Base-by-base conservation (phyloP, 2,797 vertebrate species). In the Oreonectes daqikongensis region DNA sequence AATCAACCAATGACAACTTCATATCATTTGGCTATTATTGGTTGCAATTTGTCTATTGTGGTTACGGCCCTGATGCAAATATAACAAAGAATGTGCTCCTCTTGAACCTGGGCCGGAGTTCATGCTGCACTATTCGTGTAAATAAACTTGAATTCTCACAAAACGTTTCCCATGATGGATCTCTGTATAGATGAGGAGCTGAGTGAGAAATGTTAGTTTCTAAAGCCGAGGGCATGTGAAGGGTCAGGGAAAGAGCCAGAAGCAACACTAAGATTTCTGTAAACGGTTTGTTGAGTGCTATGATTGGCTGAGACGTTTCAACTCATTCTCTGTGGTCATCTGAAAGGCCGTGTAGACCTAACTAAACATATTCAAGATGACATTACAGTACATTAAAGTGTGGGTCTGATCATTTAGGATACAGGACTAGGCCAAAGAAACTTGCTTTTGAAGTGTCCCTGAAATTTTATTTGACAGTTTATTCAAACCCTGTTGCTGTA, bases 361-460 rank as follows among this genome's bases (percentile, higher is more conserved):
- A 68, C 64, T 35, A 75, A 75, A 68, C 64, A 44, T 26, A 66
- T 55, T 48, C 15, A 35, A 73, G n/a, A 44, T 73, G 71, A 50
- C 32, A 17, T 53, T 28, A 42, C 72, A 46, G 28, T 60, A 14
- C 42, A 1, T 22, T 66, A 18, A 17, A 7, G 73, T 48, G 59
- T 52, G 53, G 32, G 20, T 61, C 3, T 55, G 32, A 55, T 38
- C 4, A 32, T 40, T 40, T 40, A 18, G 24, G 8, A 2, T 46
- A 30, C 55, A 55, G 35, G 4, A 30, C 12, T 42, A 9, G 35
- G 26, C 18, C 42, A 44, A 35, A 17, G 20, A 46, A 60, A 60
- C 24, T 15, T 22, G n/a, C 1, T 52, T n/a, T 52, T n/a, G n/a
- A 15, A 15, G 2, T 17, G 14, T 44, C 42, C 12, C 15, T 4